A percentile compares a stretch with the other conserved stretches of the same genome.
Evolutionary conservation across 2,888 invertebrate genomes (phyloP).

Genomic region (Latrodectus hesperus): DNA sequence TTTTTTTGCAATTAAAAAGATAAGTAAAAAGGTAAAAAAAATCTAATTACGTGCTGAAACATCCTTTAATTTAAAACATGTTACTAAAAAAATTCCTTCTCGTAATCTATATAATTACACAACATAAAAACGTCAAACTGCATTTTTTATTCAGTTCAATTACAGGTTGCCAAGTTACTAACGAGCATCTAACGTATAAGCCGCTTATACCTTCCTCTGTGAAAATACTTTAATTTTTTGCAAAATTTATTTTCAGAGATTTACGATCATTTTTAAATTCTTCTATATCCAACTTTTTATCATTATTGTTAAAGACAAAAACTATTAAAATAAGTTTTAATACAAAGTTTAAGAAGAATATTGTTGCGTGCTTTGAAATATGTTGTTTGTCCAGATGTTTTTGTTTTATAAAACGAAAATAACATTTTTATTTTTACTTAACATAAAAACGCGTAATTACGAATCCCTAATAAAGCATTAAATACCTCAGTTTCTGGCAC

Average conservation of each 20-base stretch:
- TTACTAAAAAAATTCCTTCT: slow-evolving; percentile 14
- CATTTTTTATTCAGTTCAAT: slow-evolving; percentile 27
- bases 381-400: not conserved
- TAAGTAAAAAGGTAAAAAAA: slow-evolving; percentile 25
- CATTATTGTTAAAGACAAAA: slow-evolving; percentile 20
- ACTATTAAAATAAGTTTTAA: slow-evolving; percentile 27
- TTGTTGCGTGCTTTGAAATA: no score
- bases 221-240: slow-evolving; percentile 13
- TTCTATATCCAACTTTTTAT: slow-evolving; percentile 31
- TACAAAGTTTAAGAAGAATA: slow-evolving; percentile 19
- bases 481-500: slow-evolving; percentile 5
- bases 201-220: slow-evolving; percentile 21
- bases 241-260: slow-evolving; percentile 1
- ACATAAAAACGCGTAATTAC: not conserved
- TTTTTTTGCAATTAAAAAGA: slow-evolving; percentile 35
- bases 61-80: slow-evolving; percentile 52
- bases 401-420: not conserved
- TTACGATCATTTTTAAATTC: slow-evolving; percentile 30
- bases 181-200: slow-evolving; percentile 46
- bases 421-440: not conserved
- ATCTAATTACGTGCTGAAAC: slow-evolving; percentile 52
- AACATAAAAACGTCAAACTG: slow-evolving; percentile 45
- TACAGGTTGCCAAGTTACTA: slow-evolving; percentile 36
- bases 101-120: slow-evolving; percentile 50
- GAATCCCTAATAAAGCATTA: slow-evolving; percentile 29